Base-by-base conservation (phyloP, 2,113 vertebrate genomes). In the Azemiops feae region DNA sequence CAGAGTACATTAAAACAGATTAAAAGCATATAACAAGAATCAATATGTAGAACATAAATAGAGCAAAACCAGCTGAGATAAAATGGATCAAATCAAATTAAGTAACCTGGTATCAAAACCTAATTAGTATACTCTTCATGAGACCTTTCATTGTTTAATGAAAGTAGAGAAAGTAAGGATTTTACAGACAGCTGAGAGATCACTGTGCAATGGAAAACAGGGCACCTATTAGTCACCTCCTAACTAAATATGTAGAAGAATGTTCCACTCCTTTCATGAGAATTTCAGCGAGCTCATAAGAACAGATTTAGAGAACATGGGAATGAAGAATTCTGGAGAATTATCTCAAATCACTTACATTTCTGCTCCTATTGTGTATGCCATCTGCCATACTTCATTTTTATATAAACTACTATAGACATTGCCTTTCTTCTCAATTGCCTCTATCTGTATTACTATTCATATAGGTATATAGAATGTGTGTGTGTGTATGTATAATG, bases 371-470 rank as follows among this genome's bases (percentile, higher is more conserved):
- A 47, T 18, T 14, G 47, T 52, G 27, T 25, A 18, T 18, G 47
- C 45, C 27, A 30, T 52, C 47, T 87, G 47, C 6, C 27, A 50
- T 52, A n/a, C 45, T 27, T 25, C 11, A 8, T 34, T 54, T 22
- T n/a, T 54, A n/a, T 54, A 88, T 23, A 88, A 34, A 88, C 18
- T 34, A 52, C 20, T 39, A 52, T 39, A 30, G 27, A 52, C 45
- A 87, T 50, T 50, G 27, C 3, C 30, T 50, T 30, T 87, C 2
- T 87, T 87, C 12, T 27, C 30, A 50, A 88, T 34, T 55, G 45
- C 53, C 53, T 23, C 5, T 88, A 27, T 39, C 92, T 90, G 0
- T 87, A 30, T 93, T 95, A 93, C 55, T 88, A 52, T 34, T n/a
- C 45, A 22, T 57, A 89, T 0, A 57, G 39, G 4, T 94, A 92